Base-by-base conservation (phyloP, 2,888 invertebrate genomes). In the Crioceris asparagi region DNA sequence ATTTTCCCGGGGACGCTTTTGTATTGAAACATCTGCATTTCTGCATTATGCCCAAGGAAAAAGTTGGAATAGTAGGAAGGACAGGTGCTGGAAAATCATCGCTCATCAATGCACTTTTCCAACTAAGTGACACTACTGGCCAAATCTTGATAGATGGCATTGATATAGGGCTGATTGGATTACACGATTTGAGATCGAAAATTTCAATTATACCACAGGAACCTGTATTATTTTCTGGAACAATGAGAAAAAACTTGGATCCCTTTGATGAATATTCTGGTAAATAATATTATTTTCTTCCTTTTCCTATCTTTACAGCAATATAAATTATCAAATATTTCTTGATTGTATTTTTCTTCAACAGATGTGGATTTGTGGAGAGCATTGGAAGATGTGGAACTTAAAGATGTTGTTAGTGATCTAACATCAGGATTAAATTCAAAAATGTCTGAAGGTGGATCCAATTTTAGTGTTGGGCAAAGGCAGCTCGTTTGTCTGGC, bases 241-340 rank as follows among this genome's bases (percentile, higher is more conserved):
- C 86, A 3, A 75, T 93, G 72, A 71, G 93, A 2, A 81, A 81
- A 55, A 93, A 93, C 66, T 69, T 93, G 41, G 92, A 93, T 67
- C 92, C 92, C 1, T 92, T 92, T 60, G 77, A 83, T 47, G 79
- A 82, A 52, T 84, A 81, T 56, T 35, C 44, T 19, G 44, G 44
- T 44, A 18, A 30, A 21, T 27, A 23, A 27, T 14, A 7, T 11
- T 11, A 7, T 5, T 29, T 7, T 14, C 29, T 14, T 29, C n/a
- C 5, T 21, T 21, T 21, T 7, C 10, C 10, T 10, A 7, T 10
- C 7, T 21, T 21, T 7, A 21, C 21, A 21, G 10, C 6, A 21
- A 7, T 7, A 21, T n/a, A n/a, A n/a, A n/a, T n/a, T n/a, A n/a
- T n/a, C n/a, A n/a, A n/a, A n/a, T n/a, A n/a, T n/a, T 21, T 25